Percentiles rank a stretch among this genome's conserved stretches.
Conservation (phyloP, 2,888 invertebrate genomes). For the Andrena camellia region DNA sequence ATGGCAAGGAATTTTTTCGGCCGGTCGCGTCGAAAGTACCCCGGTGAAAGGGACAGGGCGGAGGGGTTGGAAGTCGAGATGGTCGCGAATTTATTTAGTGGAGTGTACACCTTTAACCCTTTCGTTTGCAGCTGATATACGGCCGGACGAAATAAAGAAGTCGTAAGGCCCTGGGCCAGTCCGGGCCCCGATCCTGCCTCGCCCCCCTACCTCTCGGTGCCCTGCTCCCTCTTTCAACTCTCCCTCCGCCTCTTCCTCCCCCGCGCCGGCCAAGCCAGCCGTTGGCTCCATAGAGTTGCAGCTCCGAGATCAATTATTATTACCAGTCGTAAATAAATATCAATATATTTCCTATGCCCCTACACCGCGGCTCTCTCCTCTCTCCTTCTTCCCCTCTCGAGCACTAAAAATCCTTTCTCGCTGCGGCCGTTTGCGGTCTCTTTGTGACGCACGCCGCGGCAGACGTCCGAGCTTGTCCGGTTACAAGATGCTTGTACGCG, state of each 20-base stretch:
- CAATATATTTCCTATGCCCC: slow-evolving; percentile 72
- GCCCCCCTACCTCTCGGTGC: slow-evolving; percentile 15
- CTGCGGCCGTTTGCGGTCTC: slow-evolving; percentile 73
- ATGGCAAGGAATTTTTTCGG: slow-evolving; percentile 50
- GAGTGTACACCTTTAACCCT: slow-evolving; percentile 76
- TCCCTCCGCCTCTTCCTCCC: neutral
- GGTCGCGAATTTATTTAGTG: slow-evolving; percentile 72
- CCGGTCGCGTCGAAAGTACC: slow-evolving; percentile 38
- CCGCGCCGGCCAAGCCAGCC: slow-evolving; percentile 28
- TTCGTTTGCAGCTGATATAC: slow-evolving; percentile 80
- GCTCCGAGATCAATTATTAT: slow-evolving; percentile 78
- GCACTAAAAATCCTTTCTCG: slow-evolving; percentile 74
- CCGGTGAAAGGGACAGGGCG: slow-evolving; percentile 4
- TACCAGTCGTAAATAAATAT: slow-evolving; percentile 80
- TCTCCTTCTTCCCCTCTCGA: slow-evolving; percentile 38
- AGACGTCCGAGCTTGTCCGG: slow-evolving; percentile 73
- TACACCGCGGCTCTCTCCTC: slow-evolving; percentile 35
- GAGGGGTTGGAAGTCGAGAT: slow-evolving; percentile 56
- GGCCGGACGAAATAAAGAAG: slow-evolving; percentile 77
- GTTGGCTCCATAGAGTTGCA: slow-evolving; percentile 68
- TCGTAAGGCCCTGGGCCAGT: slow-evolving; percentile 73
- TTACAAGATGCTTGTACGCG: slow-evolving; percentile 75
- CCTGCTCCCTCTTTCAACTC: slow-evolving; percentile 25
- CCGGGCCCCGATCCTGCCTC: slow-evolving; percentile 33
- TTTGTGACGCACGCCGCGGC: slow-evolving; percentile 76